A percentile compares a stretch with the other conserved stretches of the same genome.
These are phyloP conservation scores for Mimachlamys varia DNA, from an alignment of 2,888 invertebrate genomes.

Conservation along the genomic window DNA sequence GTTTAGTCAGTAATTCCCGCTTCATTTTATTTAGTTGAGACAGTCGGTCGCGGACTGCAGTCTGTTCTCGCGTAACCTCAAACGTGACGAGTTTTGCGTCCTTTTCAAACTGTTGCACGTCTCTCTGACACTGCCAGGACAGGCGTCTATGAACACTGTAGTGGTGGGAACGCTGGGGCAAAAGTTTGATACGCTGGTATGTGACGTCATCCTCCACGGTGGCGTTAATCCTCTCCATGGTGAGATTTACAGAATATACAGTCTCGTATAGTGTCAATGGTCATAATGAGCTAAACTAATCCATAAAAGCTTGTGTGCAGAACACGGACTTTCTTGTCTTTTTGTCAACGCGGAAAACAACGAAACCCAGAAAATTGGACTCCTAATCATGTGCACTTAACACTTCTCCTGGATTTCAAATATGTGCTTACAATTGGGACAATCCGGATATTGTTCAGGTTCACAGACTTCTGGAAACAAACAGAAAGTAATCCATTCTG, in stretches of 20 bases:
- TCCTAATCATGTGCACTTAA: no score
- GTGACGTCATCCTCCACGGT: conserved; percentile 66
- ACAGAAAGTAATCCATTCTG: neutral
- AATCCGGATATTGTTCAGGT: no score
- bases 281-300: neutral
- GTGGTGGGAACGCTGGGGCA: conserved; percentile 62
- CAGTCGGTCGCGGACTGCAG: conserved; percentile 58
- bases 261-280: neutral
- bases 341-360: no score
- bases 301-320: neutral
- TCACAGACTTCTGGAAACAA: no score
- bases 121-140: conserved; percentile 63
- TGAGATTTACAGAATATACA: neutral
- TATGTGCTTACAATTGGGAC: no score
- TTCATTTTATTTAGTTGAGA: conserved; percentile 53
- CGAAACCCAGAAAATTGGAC: no score
- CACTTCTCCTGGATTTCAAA: no score
- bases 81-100: conserved; percentile 58
- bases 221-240: neutral
- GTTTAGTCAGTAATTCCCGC: conserved; percentile 17
- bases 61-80: conserved; percentile 60
- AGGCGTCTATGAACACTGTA: conserved; percentile 64
- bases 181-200: conserved; percentile 63
- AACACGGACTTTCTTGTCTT: no score
- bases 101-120: conserved; percentile 63